Evolutionary conservation across 30 jellyfish, hydroid and myxozoan species (phyloP).

Genomic region (Turritopsis rubra): DNA sequence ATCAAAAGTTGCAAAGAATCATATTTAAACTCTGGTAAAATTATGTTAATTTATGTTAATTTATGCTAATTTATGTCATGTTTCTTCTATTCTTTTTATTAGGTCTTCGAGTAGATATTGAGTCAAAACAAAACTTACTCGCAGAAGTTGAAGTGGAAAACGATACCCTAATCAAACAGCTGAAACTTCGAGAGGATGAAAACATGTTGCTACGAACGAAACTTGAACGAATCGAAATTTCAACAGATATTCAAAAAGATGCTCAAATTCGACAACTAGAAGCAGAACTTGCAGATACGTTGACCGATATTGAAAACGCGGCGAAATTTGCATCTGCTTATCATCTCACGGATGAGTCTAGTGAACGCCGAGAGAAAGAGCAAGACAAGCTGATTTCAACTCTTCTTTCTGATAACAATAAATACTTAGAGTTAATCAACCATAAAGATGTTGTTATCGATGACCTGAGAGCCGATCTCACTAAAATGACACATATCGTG

Average conservation of each 20-base stretch:
- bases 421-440: conserved; percentile 2
- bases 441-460: conserved; percentile 16
- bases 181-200: conserved; percentile 11
- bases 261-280: conserved; percentile 6
- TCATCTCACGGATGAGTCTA: neutral
- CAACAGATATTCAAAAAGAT: neutral
- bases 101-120: neutral
- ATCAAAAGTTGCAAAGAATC: no score
- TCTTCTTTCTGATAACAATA: conserved; percentile 1
- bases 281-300: neutral
- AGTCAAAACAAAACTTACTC: neutral
- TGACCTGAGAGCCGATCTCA: conserved; percentile 3
- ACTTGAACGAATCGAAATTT: neutral
- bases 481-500: conserved; percentile 11
- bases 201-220: neutral
- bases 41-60: neutral
- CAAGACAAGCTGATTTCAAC: neutral
- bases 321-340: neutral
- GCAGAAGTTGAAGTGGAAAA: conserved; percentile 9
- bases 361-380: conserved; percentile 11
- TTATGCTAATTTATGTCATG: neutral
- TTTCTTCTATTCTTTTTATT: no score
- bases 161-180: neutral
- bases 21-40: no score
- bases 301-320: neutral